Evolutionary conservation across 2,113 vertebrate genomes (phyloP), one percentile per base, ranked within the genome.

Genomic region (Odobenus rosmarus): DNA sequence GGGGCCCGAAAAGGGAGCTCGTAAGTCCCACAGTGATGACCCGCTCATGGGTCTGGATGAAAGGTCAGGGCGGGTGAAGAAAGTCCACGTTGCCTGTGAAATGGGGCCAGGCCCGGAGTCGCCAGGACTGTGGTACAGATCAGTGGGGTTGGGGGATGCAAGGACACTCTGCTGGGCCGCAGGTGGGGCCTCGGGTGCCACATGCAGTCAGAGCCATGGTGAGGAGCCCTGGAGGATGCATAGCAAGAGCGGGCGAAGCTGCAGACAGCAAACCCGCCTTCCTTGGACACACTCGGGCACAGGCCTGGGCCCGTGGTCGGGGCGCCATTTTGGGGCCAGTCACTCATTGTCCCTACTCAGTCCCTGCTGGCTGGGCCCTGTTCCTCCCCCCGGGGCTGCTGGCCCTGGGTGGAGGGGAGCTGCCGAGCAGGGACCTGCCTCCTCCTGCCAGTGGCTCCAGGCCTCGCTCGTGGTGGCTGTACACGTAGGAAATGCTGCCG

Each of bases 21-120:
- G 1, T 2, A 10, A 36, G 67, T 12, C 85, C 72, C 31, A 0
- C 4, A 0, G 39, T 5, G 31, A 33, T 0, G 24, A 13, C 2
- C 4, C 7, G n/a, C 8, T 2, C 11, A 1, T 1, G 1, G 16
- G 36, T 33, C 69, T 24, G 16, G 36, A 33, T 15, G 5, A 6
- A 76, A 59, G 31, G 36, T 12, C 11, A 28, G 21, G 53, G 28
- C 15, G 1, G 1, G 36, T 23, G 69, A 28, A 33, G 11, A 4
- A 15, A 51, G 74, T 15, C 72, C 46, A 9, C 4, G 26, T 10
- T 16, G n/a, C 26, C 26, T 18, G 42, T 77, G 74, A 51, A 4
- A 46, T 7, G 28, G 36, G 26, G 51, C 67, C 28, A 24, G 28
- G 6, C 39, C 67, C 67, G 9, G 6, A 7, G 5, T 14, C 24